Percentiles rank a stretch among this genome's conserved stretches.
These are phyloP conservation scores for Vollenhovia emeryi DNA, from an alignment of 1,140 invertebrate species.

Conservation along the genomic window DNA sequence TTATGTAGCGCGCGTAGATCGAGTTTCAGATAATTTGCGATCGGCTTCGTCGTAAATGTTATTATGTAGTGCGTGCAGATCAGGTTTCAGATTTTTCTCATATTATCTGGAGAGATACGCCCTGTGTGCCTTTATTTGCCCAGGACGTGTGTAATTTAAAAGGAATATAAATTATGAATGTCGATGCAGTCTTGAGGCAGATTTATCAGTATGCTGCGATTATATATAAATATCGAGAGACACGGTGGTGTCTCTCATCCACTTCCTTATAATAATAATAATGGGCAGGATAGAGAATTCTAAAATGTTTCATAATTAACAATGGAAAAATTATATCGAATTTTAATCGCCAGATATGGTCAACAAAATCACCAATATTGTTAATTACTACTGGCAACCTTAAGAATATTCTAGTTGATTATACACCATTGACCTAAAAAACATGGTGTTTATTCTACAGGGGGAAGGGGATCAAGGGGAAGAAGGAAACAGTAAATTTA, in stretches of 20 bases:
- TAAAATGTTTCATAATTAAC: neutral
- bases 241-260: no score
- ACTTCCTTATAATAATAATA: neutral
- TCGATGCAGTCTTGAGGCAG: neutral
- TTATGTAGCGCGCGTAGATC: neutral
- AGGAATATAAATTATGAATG: neutral
- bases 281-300: neutral
- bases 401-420: no score
- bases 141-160: neutral
- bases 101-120: neutral
- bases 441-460: no score
- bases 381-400: no score
- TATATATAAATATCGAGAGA: slow-evolving; percentile 2
- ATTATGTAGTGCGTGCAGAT: neutral
- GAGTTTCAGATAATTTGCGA: slow-evolving; percentile 14
- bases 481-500: no score
- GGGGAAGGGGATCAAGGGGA: no score
- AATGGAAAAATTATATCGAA: no score
- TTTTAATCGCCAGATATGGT: no score
- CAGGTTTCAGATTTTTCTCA: slow-evolving; percentile 14
- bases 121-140: neutral
- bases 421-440: no score
- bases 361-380: no score
- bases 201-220: neutral
- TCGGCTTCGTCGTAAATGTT: neutral